Base-by-base conservation (phyloP, 2,797 vertebrate species). In the Tragopan temminckii region DNA sequence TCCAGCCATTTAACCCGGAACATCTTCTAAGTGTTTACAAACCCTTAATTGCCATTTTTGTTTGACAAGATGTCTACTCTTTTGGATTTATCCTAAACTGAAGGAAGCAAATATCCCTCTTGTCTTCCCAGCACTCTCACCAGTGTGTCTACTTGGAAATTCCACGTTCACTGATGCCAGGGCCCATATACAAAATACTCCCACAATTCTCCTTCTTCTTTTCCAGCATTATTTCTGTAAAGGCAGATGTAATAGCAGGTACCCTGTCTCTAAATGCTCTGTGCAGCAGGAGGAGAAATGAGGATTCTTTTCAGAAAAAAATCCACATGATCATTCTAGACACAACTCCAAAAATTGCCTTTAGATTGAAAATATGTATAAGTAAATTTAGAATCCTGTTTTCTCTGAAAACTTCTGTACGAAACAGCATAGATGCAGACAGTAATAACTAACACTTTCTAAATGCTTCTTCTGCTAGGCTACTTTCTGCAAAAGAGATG, bases 41-140 rank as follows among this genome's bases (percentile, higher is more conserved):
- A 11, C 2, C 2, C 16, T 46, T 5, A 3, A 0, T 3, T 33
- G 11, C 5, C 2, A 27, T 25, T n/a, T 31, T 31, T 11, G 14
- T 63, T 16, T 18, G 17, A 55, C 13, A 55, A 57, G 5, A 1
- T 42, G 11, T 35, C 13, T 23, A 19, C 17, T 64, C 20, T 59
- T 94, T 15, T 7, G 36, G 21, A 45, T 83, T 48, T 19, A 19
- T 38, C 33, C n/a, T 7, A 25, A 35, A 31, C 42, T 52, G 40
- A 85, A 45, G 21, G 17, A 74, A 74, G 36, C 24, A 67, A 63
- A 42, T 35, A 33, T 42, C 16, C 59, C 23, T 77, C 52, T 25
- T 27, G 21, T 45, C 50, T 52, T 77, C 58, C 4, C 1, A 42
- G 25, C 3, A 15, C 42, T 68, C 64, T 48, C 53, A 29, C 6